Base-by-base conservation (phyloP, 2,113 vertebrate genomes). In the Chunga burmeisteri region DNA sequence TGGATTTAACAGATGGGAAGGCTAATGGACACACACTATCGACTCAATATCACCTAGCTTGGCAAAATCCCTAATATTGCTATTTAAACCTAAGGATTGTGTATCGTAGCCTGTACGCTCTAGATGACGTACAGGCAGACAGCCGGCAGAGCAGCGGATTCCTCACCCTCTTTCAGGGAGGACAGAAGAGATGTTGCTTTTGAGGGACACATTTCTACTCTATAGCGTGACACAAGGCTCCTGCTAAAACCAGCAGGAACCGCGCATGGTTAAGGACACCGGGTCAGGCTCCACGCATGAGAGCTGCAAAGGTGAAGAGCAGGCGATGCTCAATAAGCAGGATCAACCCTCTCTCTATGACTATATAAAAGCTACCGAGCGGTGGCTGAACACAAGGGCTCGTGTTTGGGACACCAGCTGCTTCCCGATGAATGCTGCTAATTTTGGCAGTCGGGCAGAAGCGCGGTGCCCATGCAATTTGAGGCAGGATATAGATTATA, bases 401-500 rank as follows among this genome's bases (percentile, higher is more conserved):
- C 63, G 26, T 34, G 67, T 23, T 40, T 36, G 36, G 36, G 82
- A 73, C 92, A 63, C 82, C 92, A 96, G 95, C 90, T 96, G 86
- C 79, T 85, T 95, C 93, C 96, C 34, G 71, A 68, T 44, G 67
- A 50, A 81, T 50, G 29, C 5, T 16, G 79, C 85, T 97, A 93
- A 94, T 93, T 95, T 92, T 90, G 85, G 92, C 85, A 62, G 18
- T 12, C 56, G 70, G 85, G 75, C 67, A 86, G 70, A 49, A 95
- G 63, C 2, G 6, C 0, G 0, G 30, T 42, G 55, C 44, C 5
- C 23, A 36, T 34, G 59, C 46, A 62, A 7, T 63, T 86, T 83
- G 71, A 83, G 46, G 84, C 96, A 97, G 95, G 96, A 96, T 96
- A 92, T 73, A 86, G 81, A 80, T 88, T 62, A 63, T 92, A 96